Evolutionary conservation across 2,888 invertebrate species (phyloP), one percentile per base, ranked within the genome.

Genomic region (Parnassius apollo): DNA sequence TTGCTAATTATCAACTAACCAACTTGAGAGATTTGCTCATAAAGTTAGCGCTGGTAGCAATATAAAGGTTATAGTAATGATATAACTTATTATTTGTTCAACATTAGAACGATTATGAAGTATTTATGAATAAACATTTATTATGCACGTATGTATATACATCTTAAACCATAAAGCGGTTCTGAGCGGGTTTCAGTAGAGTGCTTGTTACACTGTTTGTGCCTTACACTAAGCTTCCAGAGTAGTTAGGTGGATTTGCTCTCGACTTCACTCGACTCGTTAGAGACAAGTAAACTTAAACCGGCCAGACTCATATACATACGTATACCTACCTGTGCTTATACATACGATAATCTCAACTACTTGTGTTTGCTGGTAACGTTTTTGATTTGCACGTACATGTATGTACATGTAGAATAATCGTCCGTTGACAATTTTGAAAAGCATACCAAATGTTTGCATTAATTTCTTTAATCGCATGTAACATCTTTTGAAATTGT

Each of bases 171-270:
- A 71, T 72, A 71, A 75, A 75, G 77, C 74, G 70, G 68, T 69
- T 73, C 68, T 25, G 25, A 25, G 25, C 3, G 3, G 25, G 25
- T 25, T 25, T 66, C 80, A 76, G 80, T 80, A 25, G 81, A 82
- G 83, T 84, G 79, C 80, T 75, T 71, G 73, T 70, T 73, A 73
- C 75, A 75, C 69, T 74, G 79, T 81, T 81, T 80, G 76, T 78
- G 78, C 77, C 78, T 78, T 75, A 79, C 71, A 72, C 71, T 12
- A 25, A n/a, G 10, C 44, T 45, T 57, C 53, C 45, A 42, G 58
- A 49, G 58, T 44, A 48, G 60, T 52, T 59, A 53, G 62, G 53
- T 57, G 57, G 62, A 59, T 63, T 54, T 50, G 59, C 56, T 35
- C 54, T 59, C 49, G 42, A 63, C 63, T 59, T 51, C 42, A 55